Evolutionary conservation across 1,140 invertebrate genomes (phyloP), one percentile per base, ranked within the genome.

Genomic region (Diabrotica undecimpunctata): DNA sequence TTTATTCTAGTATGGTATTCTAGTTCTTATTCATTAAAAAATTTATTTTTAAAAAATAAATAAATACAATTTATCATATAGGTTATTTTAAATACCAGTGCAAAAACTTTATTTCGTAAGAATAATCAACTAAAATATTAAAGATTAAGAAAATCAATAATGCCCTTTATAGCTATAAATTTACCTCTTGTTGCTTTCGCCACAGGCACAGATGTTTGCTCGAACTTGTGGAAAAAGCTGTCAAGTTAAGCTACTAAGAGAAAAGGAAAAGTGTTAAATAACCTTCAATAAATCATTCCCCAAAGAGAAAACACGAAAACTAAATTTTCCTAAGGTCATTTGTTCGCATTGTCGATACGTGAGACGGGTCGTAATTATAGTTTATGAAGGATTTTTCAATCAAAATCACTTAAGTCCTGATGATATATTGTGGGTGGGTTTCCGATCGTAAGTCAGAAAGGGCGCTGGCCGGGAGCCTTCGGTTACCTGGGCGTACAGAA

Each of bases 371-470:
- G 12, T 54, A 61, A 55, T 55, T 58, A 13, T 59, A 66, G 25
- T 54, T 66, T 58, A 66, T 66, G 60, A 66, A 59, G 39, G 57
- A 63, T 69, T 69, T 70, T 70, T 67, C 68, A 70, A 70, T 70
- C 66, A 60, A 53, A 67, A 65, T 61, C 68, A 64, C 62, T 70
- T 64, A 67, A 57, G 58, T 61, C 62, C 62, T 53, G 11, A 65
- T 70, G 68, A 70, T 64, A 56, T 65, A 70, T 66, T 25, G 41
- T 46, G 8, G 54, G n/a, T 14, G 61, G 55, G 54, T 36, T 56
- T 56, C 41, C 54, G 62, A 64, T 64, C 38, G 41, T 66, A 64
- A 64, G 46, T 67, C 60, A 64, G 54, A 52, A 60, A 51, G 54
- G 13, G 50, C 54, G 38, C 5, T 59, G 46, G 65, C 38, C 54